Evolutionary conservation across 2,797 vertebrate species (phyloP).

Genomic region (Amblyopsis hoosieri): DNA sequence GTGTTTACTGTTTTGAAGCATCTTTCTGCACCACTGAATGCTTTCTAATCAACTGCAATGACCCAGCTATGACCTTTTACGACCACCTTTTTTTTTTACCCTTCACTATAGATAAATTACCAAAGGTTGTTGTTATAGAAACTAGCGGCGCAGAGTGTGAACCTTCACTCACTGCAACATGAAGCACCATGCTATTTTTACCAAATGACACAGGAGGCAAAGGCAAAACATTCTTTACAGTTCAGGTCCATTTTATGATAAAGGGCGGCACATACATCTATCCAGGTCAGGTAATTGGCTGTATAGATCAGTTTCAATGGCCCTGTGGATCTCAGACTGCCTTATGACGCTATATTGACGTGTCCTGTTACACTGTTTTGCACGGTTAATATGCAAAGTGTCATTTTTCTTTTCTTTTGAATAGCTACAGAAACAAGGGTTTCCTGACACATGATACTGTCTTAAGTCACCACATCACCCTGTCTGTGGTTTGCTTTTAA

Average conservation of each 20-base stretch:
- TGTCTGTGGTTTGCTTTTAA: slow-evolving; percentile 13
- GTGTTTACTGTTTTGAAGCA: slow-evolving; percentile 7
- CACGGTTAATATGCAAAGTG: slow-evolving; percentile 21
- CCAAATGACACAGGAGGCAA: slow-evolving; percentile 11
- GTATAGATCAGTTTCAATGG: slow-evolving; percentile 33
- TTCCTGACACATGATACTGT: slow-evolving; percentile 20
- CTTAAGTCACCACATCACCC: background rate
- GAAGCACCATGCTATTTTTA: slow-evolving; percentile 32
- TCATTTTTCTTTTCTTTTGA: background rate
- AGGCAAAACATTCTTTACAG: slow-evolving; percentile 29
- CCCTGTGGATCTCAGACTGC: slow-evolving; percentile 29
- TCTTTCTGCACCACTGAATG: background rate
- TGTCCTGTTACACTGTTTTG: slow-evolving; percentile 34
- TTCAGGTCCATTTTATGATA: slow-evolving; percentile 49
- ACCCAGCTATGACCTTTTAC: slow-evolving; percentile 43
- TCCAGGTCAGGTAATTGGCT: slow-evolving; percentile 45
- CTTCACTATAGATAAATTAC: slow-evolving; percentile 42
- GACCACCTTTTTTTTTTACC: slow-evolving; percentile 41
- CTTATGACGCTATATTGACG: slow-evolving; percentile 39
- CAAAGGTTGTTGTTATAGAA: slow-evolving; percentile 45
- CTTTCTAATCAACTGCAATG: slow-evolving; percentile 33
- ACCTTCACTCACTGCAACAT: slow-evolving; percentile 31
- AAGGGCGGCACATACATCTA: slow-evolving; percentile 38
- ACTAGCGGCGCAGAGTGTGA: slow-evolving; percentile 39
- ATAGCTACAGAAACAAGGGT: slow-evolving; percentile 9